These are phyloP conservation scores for Drosophila virilis DNA, from an alignment of 1,140 invertebrate species.

Conservation along the genomic window DNA sequence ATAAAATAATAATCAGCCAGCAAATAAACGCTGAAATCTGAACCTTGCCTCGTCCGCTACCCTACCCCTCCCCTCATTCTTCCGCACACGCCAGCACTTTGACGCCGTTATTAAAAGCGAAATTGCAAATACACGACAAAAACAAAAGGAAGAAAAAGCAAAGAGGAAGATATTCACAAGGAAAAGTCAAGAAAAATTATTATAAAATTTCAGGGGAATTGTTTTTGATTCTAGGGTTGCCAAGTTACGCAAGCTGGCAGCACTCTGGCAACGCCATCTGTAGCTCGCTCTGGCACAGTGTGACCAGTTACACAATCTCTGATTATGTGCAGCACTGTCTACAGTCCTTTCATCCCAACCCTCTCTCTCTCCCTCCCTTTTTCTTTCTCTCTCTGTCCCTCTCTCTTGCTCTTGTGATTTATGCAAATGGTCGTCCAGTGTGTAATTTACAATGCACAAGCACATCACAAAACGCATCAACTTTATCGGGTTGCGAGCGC, in stretches of 20 bases:
- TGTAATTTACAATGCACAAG: constrained; percentile 53
- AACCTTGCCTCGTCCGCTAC: constrained; percentile 30
- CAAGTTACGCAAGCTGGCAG: constrained; percentile 42
- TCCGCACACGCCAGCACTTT: background rate
- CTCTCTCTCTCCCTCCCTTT: background rate
- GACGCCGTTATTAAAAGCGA: constrained; percentile 68
- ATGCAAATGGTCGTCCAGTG: constrained; percentile 61
- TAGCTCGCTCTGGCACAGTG: background rate
- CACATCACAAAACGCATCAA: constrained; percentile 29
- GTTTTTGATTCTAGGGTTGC: constrained; percentile 64
- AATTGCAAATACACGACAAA: constrained; percentile 48
- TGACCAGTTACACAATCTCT: constrained; percentile 1
- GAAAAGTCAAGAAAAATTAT: constrained; percentile 40
- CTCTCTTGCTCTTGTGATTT: constrained; percentile 44
- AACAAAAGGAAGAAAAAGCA: constrained; percentile 21
- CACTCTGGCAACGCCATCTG: background rate
- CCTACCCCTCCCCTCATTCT: background rate
- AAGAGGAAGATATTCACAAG: background rate
- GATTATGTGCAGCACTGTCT: background rate
- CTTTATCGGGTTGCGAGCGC: constrained; percentile 30
- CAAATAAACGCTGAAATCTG: constrained; percentile 80
- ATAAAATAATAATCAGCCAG: constrained; percentile 82
- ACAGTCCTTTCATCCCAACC: background rate
- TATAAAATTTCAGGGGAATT: constrained; percentile 69
- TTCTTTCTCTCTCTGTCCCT: background rate